A percentile compares a stretch with the other conserved stretches of the same genome.
phyloP scores from a whole-genome alignment of 1,140 invertebrate species.

The Chionoecetes opilio region DNA sequence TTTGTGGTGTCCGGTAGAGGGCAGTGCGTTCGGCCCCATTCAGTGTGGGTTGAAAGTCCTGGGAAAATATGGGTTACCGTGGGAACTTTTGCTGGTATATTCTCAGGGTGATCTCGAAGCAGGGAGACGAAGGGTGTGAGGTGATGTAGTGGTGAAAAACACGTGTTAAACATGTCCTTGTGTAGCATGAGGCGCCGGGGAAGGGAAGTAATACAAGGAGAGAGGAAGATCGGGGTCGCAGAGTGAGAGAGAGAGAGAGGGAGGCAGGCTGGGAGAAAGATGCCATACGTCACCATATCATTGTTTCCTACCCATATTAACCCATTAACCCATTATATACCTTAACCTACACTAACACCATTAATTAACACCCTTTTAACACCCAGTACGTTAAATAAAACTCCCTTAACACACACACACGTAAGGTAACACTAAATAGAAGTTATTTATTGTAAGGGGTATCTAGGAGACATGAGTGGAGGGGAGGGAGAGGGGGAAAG shows the following conservation, averaged over 20 bases:
- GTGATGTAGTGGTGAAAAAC: slow-evolving; percentile 36
- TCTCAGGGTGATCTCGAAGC: slow-evolving; percentile 54
- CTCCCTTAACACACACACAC: not conserved
- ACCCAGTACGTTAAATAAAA: not conserved
- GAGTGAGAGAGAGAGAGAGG: slow-evolving; percentile 31
- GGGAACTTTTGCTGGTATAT: slow-evolving; percentile 75
- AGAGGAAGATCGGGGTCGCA: slow-evolving; percentile 39
- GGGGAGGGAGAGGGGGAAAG: too few relatives aligned
- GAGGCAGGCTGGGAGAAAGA: not conserved
- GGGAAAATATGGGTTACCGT: slow-evolving; percentile 80
- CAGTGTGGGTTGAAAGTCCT: slow-evolving; percentile 77
- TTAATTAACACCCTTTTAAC: not conserved
- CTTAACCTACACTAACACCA: not conserved
- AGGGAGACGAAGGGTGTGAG: slow-evolving; percentile 46
- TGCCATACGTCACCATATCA: slow-evolving; percentile 57
- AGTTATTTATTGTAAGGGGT: too few relatives aligned
- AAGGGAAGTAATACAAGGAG: slow-evolving; percentile 57
- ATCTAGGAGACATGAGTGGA: not conserved
- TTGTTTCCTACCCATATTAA: not conserved
- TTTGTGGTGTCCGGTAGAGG: slow-evolving; percentile 72
- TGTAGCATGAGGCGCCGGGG: not conserved
- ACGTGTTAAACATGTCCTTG: not conserved
- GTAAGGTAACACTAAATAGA: not conserved
- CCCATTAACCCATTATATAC: not conserved
- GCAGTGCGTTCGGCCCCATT: slow-evolving; percentile 76